Conservation (phyloP, 2,113 vertebrate species). For the Stegostoma tigrinum region DNA sequence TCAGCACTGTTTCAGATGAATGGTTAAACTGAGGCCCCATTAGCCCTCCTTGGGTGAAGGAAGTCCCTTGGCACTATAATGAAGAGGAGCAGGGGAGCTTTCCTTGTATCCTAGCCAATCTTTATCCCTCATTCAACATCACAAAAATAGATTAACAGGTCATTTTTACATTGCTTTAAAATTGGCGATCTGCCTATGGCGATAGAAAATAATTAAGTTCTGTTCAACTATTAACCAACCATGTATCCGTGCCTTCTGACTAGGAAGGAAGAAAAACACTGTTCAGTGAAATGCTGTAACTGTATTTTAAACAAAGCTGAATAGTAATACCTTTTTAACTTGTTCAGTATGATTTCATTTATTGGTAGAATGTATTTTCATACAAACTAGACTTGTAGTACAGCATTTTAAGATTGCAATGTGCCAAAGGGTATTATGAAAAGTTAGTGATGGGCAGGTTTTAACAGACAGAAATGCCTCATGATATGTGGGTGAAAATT, state of each 20-base stretch:
- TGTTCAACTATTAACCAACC: background rate
- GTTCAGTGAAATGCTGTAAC: background rate
- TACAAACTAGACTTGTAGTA: background rate
- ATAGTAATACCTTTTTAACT: background rate
- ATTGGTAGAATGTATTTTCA: background rate
- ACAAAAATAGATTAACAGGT: too few species aligned
- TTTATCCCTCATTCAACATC: too few species aligned
- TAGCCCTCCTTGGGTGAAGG: too few species aligned
- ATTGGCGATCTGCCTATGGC: background rate
- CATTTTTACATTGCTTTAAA: too few species aligned
- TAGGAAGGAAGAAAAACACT: background rate
- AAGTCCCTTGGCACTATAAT: too few species aligned
- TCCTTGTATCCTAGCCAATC: too few species aligned
- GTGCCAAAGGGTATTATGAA: background rate
- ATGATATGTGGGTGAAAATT: background rate
- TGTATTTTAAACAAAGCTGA: background rate
- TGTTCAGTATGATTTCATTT: background rate
- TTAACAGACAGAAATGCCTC: background rate
- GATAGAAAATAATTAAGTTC: background rate
- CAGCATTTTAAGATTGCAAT: background rate
- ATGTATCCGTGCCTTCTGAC: background rate
- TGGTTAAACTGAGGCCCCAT: too few species aligned
- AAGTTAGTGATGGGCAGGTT: background rate
- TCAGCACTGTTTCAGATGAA: too few species aligned
- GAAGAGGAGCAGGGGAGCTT: too few species aligned